Evolutionary conservation across 1,140 invertebrate genomes (phyloP), one percentile per base, ranked within the genome.

Genomic region (Formica exsecta): DNA sequence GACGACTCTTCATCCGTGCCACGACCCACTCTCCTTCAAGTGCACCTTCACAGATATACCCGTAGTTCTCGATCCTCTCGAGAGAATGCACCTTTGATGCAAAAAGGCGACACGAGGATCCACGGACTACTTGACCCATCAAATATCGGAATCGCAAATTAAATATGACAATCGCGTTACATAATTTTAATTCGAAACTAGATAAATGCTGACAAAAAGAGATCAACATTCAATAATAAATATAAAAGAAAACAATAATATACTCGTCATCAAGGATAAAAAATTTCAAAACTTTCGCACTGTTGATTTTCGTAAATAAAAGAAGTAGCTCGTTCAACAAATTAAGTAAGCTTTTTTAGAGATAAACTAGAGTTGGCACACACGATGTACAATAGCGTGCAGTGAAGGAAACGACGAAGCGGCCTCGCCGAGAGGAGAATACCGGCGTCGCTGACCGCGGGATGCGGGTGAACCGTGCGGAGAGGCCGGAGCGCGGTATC

Each of bases 11-110:
- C 89, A 90, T 83, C 71, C 79, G 57, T 87, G 88, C 64, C 86
- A 71, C 88, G 89, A 90, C 89, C 89, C 88, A 90, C 88, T 90
- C 89, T 89, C 80, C 57, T 19, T 90, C 89, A 90, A 90, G 89
- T 90, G 86, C 89, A 90, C 89, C 89, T 90, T 90, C 89, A 90
- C 89, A 88, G 80, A 90, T 80, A 83, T 64, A 90, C 51, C 41
- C 81, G 86, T 70, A 41, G 65, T 41, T 65, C 80, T 80, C 88
- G 80, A 90, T 74, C 86, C 76, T 59, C 88, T 83, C 59, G 85
- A 85, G 77, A 90, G 79, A 86, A 89, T 89, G 64, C 79, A 76
- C 19, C 79, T 81, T 61, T 61, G 66, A 19, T 57, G 13, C 22
- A 29, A 61, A 61, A 54, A 73, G 29, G n/a, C 66, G n/a, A 65